Percentiles rank a stretch among this genome's conserved stretches.
Conservation (phyloP, 53 echinoderm and acorn worm species). For the Hippasteria phrygiana region DNA sequence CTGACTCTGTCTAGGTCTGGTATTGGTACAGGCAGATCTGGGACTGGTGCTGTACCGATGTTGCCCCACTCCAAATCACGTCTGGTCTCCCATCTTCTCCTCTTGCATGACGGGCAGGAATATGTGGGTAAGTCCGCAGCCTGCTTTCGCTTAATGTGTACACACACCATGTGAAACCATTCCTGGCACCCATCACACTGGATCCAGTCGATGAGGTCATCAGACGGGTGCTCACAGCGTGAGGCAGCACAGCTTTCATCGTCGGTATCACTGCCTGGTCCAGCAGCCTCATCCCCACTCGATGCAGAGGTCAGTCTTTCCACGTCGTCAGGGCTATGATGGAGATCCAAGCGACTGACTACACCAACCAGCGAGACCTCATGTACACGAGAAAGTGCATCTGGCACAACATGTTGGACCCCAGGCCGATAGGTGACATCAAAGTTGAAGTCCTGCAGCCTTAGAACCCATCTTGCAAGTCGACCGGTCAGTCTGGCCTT, state of each 20-base stretch:
- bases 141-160: not conserved
- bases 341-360: not conserved
- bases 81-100: no score
- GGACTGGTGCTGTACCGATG: no score
- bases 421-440: slow-evolving; percentile 13
- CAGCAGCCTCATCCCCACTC: not conserved
- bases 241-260: not conserved
- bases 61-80: no score
- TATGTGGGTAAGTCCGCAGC: not conserved
- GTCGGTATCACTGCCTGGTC: not conserved
- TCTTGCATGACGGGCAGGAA: not conserved
- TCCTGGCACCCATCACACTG: not conserved
- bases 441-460: slow-evolving; percentile 62
- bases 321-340: not conserved
- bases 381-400: not conserved
- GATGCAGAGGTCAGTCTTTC: not conserved
- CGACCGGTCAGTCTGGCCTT: slow-evolving; percentile 57
- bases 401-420: not conserved
- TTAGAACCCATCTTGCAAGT: slow-evolving; percentile 64
- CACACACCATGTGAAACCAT: slow-evolving; percentile 2
- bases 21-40: no score
- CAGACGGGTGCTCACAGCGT: not conserved
- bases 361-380: not conserved
- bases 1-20: no score
- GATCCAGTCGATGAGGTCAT: not conserved